Base-by-base conservation (phyloP, 2,797 vertebrate species). In the Sebastes cheni region DNA sequence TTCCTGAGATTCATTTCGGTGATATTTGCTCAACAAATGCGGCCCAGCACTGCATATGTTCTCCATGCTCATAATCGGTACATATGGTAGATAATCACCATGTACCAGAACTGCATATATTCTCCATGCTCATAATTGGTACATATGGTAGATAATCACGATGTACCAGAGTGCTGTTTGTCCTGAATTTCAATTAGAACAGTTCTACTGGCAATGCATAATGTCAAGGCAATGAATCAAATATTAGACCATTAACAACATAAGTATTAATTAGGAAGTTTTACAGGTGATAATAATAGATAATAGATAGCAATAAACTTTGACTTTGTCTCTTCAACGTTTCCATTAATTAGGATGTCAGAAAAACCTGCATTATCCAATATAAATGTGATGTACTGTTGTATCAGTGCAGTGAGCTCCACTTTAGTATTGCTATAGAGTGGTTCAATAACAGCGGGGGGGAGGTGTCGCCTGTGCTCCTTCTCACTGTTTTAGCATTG, bases 21-120 rank as follows among this genome's bases (percentile, higher is more conserved):
- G 74, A 65, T 77, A 54, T 61, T 74, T 75, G 34, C 25, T 77
- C 6, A 56, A 69, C 29, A 83, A 77, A 74, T 59, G 23, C 6
- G 8, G 30, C 58, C 29, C 5, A 34, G 20, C 56, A 20, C 23
- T 56, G 67, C 32, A 34, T 56, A 46, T 27, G 39, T 72, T 61
- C n/a, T 50, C 39, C 34, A 60, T 20, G 50, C 36, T 61, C 62
- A 77, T 69, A 79, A 20, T 23, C 55, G 27, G 5, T 27, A 61
- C 29, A 67, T 65, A 27, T 71, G 30, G 70, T 81, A 72, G 22
- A 54, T 13, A 56, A 55, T 70, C 58, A 60, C 7, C 10, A 10
- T 34, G 6, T 60, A 30, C 29, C 5, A 29, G 20, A 34, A 20
- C 27, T 56, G 67, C 32, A 34, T 56, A 39, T 62, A 67, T 72